Base-by-base conservation (phyloP, 1,140 invertebrate species). In the Leptestheria dahalacensis region DNA sequence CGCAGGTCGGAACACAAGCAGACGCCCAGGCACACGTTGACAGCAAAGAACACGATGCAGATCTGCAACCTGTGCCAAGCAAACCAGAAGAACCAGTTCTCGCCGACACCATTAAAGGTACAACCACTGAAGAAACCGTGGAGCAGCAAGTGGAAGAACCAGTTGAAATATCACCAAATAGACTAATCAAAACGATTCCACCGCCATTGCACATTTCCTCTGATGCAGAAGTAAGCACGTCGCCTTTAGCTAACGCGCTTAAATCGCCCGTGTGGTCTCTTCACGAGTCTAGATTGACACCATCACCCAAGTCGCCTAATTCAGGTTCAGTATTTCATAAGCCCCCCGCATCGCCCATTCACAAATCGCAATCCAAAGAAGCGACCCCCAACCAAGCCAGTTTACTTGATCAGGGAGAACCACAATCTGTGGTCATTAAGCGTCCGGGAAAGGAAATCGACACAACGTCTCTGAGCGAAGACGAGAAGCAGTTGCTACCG, bases 401-500 rank as follows among this genome's bases (percentile, higher is more conserved):
- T 26, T 47, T 15, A 9, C 33, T 15, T 41, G 33, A 41, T 41
- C 6, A 26, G 21, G 21, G 15, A 11, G 21, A n/a, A n/a, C n/a
- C n/a, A n/a, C n/a, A n/a, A n/a, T 20, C 50, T 52, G 21, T 20
- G 1, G 50, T 23, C 21, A 52, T 46, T 47, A 26, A 50, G 1
- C 28, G 26, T 24, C 25, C 49, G 2, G 48, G 23, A 29, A 29
- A 25, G 20, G 21, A 50, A 57, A 60, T 62, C 47, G 54, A 62
- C 47, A 57, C 61, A n/a, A 33, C 53, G 6, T 57, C 54, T 61
- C 33, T 57, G 33, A 25, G 33, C 29, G 61, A 62, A 20, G 50
- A 29, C 26, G 29, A 62, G 11, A 46, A 33, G 25, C 24, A 62
- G 23, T 21, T 62, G 20, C 48, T 57, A 29, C 33, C 55, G 26